These are phyloP conservation scores for Ceratina australensis DNA, from an alignment of 1,140 invertebrate genomes.

Conservation along the genomic window DNA sequence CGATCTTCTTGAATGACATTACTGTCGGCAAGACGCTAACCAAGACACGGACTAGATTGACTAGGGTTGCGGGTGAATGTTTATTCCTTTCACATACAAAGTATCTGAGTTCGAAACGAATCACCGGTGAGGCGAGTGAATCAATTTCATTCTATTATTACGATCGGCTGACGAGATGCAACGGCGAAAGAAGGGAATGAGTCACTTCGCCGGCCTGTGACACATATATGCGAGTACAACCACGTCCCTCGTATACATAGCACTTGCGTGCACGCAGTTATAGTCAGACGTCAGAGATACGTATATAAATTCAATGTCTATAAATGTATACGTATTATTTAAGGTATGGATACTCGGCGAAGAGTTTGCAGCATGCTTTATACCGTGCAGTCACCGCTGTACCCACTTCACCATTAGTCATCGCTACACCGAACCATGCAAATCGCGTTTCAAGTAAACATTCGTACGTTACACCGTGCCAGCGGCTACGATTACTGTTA, in stretches of 20 bases:
- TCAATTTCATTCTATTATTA: conserved; percentile 73
- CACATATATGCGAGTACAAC: conserved; percentile 51
- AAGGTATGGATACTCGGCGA: conserved; percentile 3
- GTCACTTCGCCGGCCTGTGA: conserved; percentile 57
- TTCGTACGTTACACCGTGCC: neutral
- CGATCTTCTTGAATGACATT: neutral
- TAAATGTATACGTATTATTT: neutral
- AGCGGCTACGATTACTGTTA: too few species aligned
- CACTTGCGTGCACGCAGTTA: neutral
- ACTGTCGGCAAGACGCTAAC: neutral
- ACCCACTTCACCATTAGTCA: conserved; percentile 47
- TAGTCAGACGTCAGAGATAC: neutral
- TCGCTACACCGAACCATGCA: conserved; percentile 52
- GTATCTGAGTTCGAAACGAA: conserved; percentile 27
- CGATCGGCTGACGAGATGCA: conserved; percentile 65
- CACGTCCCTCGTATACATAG: conserved; percentile 21
- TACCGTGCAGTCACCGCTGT: conserved; percentile 28
- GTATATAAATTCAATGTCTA: too few species aligned
- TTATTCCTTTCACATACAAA: neutral
- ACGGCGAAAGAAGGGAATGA: conserved; percentile 66
- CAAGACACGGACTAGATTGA: neutral
- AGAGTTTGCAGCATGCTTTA: conserved; percentile 26
- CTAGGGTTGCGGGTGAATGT: neutral
- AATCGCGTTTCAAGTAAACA: conserved; percentile 60
- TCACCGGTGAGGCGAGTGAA: conserved; percentile 58